phyloP scores from a whole-genome alignment of 2,113 vertebrate species.

The rabbit (Oryctolagus cuniculus) region DNA sequence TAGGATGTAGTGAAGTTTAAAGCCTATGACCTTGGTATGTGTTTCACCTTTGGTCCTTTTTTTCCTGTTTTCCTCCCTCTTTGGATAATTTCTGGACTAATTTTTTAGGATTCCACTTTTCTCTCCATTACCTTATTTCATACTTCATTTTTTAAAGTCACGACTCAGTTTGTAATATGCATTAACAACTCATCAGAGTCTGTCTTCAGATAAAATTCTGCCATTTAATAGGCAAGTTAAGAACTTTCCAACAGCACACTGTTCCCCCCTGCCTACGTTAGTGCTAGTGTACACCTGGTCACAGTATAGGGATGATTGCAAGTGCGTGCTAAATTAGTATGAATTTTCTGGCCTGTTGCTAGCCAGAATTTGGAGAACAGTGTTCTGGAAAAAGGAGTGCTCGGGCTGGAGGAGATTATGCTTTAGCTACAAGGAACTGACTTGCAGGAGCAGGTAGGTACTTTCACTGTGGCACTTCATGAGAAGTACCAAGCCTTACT shows the following conservation, averaged over 20 bases:
- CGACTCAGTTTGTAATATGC: not conserved
- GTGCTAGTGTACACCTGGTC: not conserved
- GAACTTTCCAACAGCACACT: not conserved
- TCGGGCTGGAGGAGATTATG: not conserved
- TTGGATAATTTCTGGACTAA: not conserved
- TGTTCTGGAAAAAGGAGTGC: slow-evolving; percentile 45
- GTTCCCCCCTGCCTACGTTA: not conserved
- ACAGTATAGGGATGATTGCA: not conserved
- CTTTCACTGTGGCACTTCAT: slow-evolving; percentile 61
- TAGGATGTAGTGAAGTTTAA: not conserved
- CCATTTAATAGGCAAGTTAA: not conserved
- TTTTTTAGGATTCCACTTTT: slow-evolving; percentile 23
- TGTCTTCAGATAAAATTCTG: not conserved
- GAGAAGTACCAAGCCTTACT: slow-evolving; percentile 70
- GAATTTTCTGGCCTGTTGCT: not conserved
- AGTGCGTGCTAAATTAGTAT: not conserved
- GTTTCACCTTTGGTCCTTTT: not conserved
- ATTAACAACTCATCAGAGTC: not conserved
- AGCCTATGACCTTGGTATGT: not conserved
- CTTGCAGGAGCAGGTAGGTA: slow-evolving; percentile 59
- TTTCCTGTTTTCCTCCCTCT: not conserved
- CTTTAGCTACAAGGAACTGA: slow-evolving; percentile 63
- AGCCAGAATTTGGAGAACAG: not conserved
- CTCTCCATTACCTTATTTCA: slow-evolving; percentile 2
- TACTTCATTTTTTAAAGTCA: not conserved